Conservation (phyloP, 2,113 vertebrate genomes). For the Pterocles orientalis region DNA sequence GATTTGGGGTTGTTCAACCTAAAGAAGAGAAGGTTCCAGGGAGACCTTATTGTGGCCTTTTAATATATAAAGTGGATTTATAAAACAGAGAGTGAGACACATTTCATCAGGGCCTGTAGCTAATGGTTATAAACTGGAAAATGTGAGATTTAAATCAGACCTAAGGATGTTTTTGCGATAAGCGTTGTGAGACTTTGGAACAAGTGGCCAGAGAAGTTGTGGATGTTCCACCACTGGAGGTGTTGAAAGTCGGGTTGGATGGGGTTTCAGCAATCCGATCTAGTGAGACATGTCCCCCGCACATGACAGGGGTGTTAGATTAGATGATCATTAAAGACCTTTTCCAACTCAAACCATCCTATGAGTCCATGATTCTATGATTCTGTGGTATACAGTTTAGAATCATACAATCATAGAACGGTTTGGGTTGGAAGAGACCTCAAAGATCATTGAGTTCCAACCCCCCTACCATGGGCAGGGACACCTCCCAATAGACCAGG, state of each 20-base stretch:
- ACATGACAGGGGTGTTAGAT: not conserved
- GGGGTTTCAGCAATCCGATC: accelerated
- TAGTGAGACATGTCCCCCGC: not conserved
- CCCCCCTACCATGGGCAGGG: no score
- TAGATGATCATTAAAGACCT: not conserved
- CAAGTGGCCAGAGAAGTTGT: not conserved
- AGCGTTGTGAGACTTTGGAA: not conserved
- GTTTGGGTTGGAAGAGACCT: no score
- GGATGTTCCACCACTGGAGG: not conserved
- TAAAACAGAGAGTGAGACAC: not conserved
- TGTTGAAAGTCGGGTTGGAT: not conserved
- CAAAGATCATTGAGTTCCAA: no score
- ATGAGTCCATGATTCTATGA: not conserved
- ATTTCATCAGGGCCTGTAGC: not conserved
- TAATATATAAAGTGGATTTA: not conserved
- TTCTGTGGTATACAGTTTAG: not conserved
- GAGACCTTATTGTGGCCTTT: not conserved
- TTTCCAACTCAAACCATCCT: not conserved
- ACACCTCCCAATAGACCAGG: no score
- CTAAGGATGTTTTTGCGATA: not conserved
- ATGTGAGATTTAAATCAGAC: not conserved
- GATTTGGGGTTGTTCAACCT: not conserved
- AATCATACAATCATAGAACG: not conserved
- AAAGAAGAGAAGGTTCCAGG: not conserved
- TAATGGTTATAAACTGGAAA: not conserved